Conservation (phyloP, 2,888 invertebrate species). For the Sarcophaga carnaria region DNA sequence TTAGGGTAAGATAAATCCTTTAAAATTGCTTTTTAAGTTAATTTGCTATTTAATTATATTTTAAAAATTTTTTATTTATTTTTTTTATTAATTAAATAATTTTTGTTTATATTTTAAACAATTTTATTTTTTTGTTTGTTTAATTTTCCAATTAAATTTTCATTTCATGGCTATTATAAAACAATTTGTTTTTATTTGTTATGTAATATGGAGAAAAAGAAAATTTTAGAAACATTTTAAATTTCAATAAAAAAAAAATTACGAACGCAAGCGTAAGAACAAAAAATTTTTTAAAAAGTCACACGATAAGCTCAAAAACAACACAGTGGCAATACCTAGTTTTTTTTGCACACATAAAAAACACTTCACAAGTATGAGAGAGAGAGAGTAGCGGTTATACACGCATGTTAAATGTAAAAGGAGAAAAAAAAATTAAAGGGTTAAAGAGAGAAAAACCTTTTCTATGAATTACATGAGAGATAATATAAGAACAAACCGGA, state of each 20-base stretch:
- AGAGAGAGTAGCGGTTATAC: neutral
- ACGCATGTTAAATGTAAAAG: too few species aligned
- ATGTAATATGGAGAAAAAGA: conserved; percentile 52
- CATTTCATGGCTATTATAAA: neutral
- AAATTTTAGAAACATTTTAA: neutral
- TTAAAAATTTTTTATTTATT: too few species aligned
- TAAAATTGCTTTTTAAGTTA: too few species aligned
- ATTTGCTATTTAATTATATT: too few species aligned
- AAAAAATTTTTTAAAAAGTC: conserved; percentile 1
- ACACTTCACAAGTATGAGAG: conserved; percentile 4
- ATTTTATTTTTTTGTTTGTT: neutral
- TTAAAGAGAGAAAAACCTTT: conserved; percentile 42
- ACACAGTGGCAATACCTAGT: neutral
- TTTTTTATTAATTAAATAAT: too few species aligned
- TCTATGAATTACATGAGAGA: neutral
- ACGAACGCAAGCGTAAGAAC: conserved; percentile 62
- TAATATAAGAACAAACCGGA: neutral
- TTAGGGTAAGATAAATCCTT: too few species aligned
- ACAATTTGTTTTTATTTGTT: conserved; percentile 15
- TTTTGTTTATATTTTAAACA: neutral
- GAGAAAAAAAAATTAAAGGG: too few species aligned
- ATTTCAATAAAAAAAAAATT: conserved; percentile 4
- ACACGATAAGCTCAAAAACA: conserved; percentile 45
- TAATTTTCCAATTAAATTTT: neutral
- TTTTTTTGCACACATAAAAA: conserved; percentile 21